Evolutionary conservation across 2,113 vertebrate species (phyloP).

Genomic region (Pollimyrus isidori): DNA sequence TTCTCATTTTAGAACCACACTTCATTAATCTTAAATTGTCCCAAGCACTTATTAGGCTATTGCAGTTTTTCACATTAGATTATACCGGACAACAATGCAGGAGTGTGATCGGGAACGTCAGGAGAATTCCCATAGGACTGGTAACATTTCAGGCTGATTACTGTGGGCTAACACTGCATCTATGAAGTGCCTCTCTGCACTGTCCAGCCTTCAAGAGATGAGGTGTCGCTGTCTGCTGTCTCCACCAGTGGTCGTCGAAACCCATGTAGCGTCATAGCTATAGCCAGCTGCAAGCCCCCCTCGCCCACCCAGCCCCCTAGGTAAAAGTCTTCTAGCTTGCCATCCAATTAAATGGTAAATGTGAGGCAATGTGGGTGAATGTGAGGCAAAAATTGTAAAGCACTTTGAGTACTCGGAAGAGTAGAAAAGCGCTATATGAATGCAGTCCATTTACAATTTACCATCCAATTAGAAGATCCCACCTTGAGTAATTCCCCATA

Average conservation of each 20-base stretch:
- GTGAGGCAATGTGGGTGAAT: too few species aligned
- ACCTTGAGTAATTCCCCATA: not conserved
- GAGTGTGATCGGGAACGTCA: not conserved
- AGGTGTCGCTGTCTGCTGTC: not conserved
- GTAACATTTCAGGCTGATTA: not conserved
- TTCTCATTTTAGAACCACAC: constrained; percentile 13
- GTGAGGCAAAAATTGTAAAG: too few species aligned
- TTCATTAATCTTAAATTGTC: constrained; percentile 41
- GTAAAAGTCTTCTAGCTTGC: not conserved
- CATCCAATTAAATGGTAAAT: not conserved
- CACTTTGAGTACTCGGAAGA: too few species aligned
- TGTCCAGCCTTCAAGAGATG: not conserved
- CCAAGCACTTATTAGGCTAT: constrained; percentile 60
- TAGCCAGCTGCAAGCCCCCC: not conserved
- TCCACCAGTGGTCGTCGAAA: not conserved
- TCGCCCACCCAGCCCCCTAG: too few species aligned
- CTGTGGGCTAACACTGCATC: not conserved
- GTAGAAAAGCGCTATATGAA: too few species aligned
- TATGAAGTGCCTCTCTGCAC: not conserved
- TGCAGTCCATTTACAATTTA: too few species aligned
- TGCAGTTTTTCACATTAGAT: constrained; percentile 51
- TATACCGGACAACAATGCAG: constrained; percentile 31
- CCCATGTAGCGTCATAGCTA: not conserved
- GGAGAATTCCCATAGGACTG: not conserved
- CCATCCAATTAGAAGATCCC: not conserved